Evolutionary conservation across 1,140 invertebrate genomes (phyloP), one percentile per base, ranked within the genome.

Genomic region (Palaemon carinicauda): DNA sequence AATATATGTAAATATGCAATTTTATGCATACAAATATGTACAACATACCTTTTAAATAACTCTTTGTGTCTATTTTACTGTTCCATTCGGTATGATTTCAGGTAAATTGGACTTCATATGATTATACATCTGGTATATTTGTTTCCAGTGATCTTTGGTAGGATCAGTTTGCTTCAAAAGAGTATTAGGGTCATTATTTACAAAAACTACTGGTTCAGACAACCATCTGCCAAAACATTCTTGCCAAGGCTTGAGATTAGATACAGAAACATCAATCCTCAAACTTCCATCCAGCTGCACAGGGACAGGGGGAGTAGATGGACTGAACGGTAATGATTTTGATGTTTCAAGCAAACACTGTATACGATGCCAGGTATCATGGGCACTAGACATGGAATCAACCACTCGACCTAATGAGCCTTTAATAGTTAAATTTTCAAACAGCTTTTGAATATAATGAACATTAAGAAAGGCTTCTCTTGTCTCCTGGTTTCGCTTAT

Each of bases 341-440:
- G 56, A 5, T 10, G 52, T 60, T 19, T 41, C 84, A 33, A 86
- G 24, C 2, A 86, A 75, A 52, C 17, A 86, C 14, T 85, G 41
- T 50, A 85, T 78, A 17, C 77, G 74, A 14, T 85, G 82, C 82
- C 82, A 85, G 14, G 82, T 85, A 56, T 85, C 74, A 78, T 85
- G 75, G 3, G 82, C 82, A 69, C 82, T 85, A 5, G 82, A 85
- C 27, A 85, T 56, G 9, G 82, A 75, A 50, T 85, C 82, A n/a
- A 56, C 79, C 10, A 79, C 65, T 1, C 82, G 51, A 15, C n/a
- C 52, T 24, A 85, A 29, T 24, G 82, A 74, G 19, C 82, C 82
- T 69, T 54, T 79, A 1, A 41, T 60, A 9, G 56, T n/a, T 53
- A 85, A 54, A 9, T 74, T 78, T 33, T 85, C 74, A 12, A 85